Conservation (phyloP, 2,113 vertebrate genomes). For the Pholis gunnellus region DNA sequence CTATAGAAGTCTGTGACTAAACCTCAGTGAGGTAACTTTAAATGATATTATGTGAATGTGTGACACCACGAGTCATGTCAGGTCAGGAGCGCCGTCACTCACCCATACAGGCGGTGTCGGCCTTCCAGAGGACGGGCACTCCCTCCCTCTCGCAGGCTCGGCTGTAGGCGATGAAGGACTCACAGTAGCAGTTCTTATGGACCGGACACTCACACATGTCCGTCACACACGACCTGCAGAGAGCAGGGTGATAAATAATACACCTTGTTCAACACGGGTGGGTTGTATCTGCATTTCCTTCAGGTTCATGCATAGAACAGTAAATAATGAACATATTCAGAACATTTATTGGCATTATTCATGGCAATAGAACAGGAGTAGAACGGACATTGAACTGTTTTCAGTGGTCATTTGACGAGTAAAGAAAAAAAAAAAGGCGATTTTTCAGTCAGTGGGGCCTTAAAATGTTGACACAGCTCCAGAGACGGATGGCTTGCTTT, state of each 20-base stretch:
- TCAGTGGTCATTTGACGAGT: too few relatives aligned
- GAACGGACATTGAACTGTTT: too few relatives aligned
- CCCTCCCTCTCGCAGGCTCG: constrained; percentile 96
- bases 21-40: not conserved
- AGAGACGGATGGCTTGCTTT: too few relatives aligned
- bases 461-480: too few relatives aligned
- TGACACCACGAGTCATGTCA: not conserved
- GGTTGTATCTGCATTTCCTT: too few relatives aligned
- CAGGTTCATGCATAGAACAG: too few relatives aligned
- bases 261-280: not conserved
- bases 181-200: constrained; percentile 98
- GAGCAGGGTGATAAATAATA: not conserved
- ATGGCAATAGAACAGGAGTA: too few relatives aligned
- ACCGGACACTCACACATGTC: constrained; percentile 98
- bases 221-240: constrained; percentile 93
- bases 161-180: constrained; percentile 95
- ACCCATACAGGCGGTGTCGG: constrained; percentile 92
- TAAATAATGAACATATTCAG: too few relatives aligned
- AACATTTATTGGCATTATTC: too few relatives aligned
- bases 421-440: too few relatives aligned
- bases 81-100: constrained; percentile 60
- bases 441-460: too few relatives aligned
- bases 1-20: too few relatives aligned
- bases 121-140: constrained; percentile 88
- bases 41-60: not conserved